Evolutionary conservation across 2,888 invertebrate species (phyloP).

Genomic region (Xylota sylvarum): DNA sequence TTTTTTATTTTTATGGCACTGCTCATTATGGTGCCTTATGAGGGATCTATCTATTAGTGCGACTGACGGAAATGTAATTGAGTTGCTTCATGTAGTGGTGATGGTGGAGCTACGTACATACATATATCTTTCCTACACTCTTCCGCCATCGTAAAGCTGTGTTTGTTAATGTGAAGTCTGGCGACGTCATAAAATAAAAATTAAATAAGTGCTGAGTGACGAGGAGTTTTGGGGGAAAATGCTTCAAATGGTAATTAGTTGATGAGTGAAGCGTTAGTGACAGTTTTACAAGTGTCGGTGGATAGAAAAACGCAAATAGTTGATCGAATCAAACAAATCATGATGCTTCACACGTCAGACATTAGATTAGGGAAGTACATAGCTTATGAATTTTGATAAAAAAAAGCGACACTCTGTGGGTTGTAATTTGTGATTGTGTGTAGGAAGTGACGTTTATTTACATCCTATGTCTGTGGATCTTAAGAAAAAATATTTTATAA

Average conservation of each 20-base stretch:
- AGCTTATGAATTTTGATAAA: neutral
- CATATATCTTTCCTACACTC: neutral
- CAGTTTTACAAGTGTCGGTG: neutral
- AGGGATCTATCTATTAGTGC: constrained; percentile 68
- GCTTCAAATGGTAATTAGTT: constrained; percentile 59
- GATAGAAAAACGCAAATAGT: neutral
- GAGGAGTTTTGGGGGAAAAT: constrained; percentile 2
- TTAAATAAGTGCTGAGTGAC: constrained; percentile 46
- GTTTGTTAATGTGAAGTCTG: constrained; percentile 58
- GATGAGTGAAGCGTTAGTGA: constrained; percentile 58
- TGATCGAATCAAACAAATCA: neutral
- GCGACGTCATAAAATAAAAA: constrained; percentile 63
- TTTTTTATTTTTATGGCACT: constrained; percentile 50
- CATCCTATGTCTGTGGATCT: no score
- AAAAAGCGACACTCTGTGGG: neutral
- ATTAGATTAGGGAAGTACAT: constrained; percentile 20
- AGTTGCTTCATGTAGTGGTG: constrained; percentile 58
- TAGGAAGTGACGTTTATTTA: no score
- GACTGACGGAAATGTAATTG: constrained; percentile 67
- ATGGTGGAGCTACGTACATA: neutral
- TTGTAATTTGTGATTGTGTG: no score
- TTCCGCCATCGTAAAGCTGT: constrained; percentile 49
- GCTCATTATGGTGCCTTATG: constrained; percentile 59
- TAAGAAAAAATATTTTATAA: no score
- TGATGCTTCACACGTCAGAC: neutral